Conservation (phyloP, 2,888 invertebrate genomes). For the Troglohyphantes excavatus region DNA sequence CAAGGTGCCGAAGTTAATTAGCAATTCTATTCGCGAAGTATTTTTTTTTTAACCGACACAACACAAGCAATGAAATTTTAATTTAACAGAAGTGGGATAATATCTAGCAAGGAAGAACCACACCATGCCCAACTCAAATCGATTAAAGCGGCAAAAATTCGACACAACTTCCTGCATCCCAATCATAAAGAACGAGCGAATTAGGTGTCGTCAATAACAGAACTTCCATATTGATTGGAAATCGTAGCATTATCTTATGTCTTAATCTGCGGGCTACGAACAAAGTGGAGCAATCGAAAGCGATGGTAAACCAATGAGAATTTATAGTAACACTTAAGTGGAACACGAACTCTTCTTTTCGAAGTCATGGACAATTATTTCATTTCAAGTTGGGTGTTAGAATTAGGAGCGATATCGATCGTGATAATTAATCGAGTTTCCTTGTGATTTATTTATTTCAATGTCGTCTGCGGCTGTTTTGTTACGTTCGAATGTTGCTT, state of each 20-base stretch:
- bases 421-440: not conserved
- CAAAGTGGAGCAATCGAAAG: not conserved
- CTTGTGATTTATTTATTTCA: not conserved
- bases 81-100: not conserved
- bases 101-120: not conserved
- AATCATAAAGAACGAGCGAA: not conserved
- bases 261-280: not conserved
- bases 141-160: not conserved
- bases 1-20: too few species aligned
- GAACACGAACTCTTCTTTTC: conserved; percentile 27
- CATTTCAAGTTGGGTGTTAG: conserved; percentile 16
- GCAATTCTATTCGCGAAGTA: not conserved
- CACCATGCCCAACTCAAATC: not conserved
- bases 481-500: too few species aligned
- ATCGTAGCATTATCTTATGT: not conserved
- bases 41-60: not conserved
- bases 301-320: not conserved
- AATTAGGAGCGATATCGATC: not conserved
- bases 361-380: conserved; percentile 34
- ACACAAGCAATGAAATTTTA: not conserved
- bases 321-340: not conserved
- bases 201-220: not conserved
- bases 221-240: conserved; percentile 9
- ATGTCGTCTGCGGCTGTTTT: not conserved
- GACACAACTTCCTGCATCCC: not conserved